phyloP scores from a whole-genome alignment of 2,888 invertebrate genomes.

The Portevinia maculata region DNA sequence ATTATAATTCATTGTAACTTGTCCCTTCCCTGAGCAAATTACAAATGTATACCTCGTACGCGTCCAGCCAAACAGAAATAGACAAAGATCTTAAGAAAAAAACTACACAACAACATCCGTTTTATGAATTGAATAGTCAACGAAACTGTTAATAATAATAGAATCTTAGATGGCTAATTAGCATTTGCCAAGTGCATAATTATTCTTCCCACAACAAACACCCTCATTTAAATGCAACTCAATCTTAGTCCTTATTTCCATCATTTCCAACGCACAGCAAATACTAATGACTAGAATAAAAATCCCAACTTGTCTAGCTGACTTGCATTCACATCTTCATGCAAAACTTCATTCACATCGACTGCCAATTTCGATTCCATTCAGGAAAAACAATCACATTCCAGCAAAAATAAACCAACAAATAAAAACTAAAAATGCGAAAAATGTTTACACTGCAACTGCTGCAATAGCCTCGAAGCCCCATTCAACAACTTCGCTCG shows the following conservation, averaged over 20 bases:
- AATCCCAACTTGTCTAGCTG: conserved; percentile 19
- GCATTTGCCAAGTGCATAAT: no score
- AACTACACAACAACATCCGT: no score
- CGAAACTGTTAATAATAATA: no score
- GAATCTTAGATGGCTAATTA: no score
- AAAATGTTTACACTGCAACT: conserved; percentile 47
- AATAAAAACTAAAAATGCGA: conserved; percentile 15
- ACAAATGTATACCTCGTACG: no score
- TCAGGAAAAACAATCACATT: conserved; percentile 39
- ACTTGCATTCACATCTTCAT: conserved; percentile 13
- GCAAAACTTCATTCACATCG: conserved; percentile 46
- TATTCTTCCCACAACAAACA: no score
- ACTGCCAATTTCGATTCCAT: conserved; percentile 39
- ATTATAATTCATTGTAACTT: no score
- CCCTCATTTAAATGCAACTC: conserved; percentile 1
- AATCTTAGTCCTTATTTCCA: background rate
- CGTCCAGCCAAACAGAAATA: no score
- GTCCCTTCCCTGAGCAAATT: no score
- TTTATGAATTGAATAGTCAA: no score
- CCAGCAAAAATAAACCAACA: background rate
- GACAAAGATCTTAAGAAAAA: no score
- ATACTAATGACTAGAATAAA: conserved; percentile 37
- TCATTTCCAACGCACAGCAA: conserved; percentile 19
- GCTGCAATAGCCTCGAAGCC: conserved; percentile 46
- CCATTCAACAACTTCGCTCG: conserved; percentile 40